These are phyloP conservation scores for Platerodrilus igneus DNA, from an alignment of 2,888 invertebrate genomes.

Conservation along the genomic window DNA sequence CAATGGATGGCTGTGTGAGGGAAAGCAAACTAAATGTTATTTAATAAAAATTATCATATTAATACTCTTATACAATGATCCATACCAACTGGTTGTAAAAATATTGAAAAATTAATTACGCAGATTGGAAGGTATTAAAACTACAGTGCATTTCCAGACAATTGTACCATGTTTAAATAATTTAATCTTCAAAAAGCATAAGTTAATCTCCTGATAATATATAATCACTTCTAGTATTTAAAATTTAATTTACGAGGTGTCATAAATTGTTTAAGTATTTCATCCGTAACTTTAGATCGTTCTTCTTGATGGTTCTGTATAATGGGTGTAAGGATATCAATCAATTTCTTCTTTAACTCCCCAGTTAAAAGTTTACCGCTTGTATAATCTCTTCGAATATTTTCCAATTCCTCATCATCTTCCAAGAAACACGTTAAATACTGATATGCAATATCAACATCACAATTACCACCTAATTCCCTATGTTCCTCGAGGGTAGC, in stretches of 20 bases:
- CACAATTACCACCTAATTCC: slow-evolving; percentile 87
- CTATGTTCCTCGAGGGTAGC: slow-evolving; percentile 91
- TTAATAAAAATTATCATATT: no score
- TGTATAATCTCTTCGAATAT: slow-evolving; percentile 67
- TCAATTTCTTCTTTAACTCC: slow-evolving; percentile 87
- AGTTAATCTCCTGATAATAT: no score
- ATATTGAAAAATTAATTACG: no score
- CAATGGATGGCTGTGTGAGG: no score
- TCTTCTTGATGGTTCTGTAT: slow-evolving; percentile 78
- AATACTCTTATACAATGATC: no score
- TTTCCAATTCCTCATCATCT: slow-evolving; percentile 79
- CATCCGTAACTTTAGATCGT: slow-evolving; percentile 77
- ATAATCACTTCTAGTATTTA: slow-evolving; percentile 47
- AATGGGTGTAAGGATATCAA: slow-evolving; percentile 73
- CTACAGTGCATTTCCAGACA: no score
- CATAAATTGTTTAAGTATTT: slow-evolving; percentile 78
- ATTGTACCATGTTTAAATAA: no score
- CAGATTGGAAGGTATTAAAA: no score
- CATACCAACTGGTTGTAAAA: no score
- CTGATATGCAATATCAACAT: slow-evolving; percentile 92
- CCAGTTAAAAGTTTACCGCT: slow-evolving; percentile 90
- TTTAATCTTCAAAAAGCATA: no score
- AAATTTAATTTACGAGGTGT: slow-evolving; percentile 72
- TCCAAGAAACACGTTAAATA: slow-evolving; percentile 93
- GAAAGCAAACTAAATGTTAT: no score